These are phyloP conservation scores for Poeciliopsis retropinna DNA, from an alignment of 2,113 vertebrate species.

Conservation along the genomic window DNA sequence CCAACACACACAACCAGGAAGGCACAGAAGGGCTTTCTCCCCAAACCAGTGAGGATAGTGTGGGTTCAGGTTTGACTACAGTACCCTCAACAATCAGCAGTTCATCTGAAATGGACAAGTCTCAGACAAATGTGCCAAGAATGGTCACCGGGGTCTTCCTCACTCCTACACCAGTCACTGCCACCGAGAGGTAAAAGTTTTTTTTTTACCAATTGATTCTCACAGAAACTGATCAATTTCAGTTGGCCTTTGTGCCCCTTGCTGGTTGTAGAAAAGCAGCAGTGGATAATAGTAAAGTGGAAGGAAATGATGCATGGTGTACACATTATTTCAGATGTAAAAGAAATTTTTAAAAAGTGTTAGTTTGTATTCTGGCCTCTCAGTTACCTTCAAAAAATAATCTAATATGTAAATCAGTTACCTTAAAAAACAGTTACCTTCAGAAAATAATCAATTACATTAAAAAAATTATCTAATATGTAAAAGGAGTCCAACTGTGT, in stretches of 20 bases:
- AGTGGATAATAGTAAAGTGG: background rate
- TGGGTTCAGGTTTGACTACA: slow-evolving; percentile 52
- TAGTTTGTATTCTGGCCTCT: too few species aligned
- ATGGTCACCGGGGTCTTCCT: slow-evolving; percentile 37
- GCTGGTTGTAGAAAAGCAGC: background rate
- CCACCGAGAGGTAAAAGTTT: slow-evolving; percentile 62
- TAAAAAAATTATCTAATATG: too few species aligned
- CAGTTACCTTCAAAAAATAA: too few species aligned
- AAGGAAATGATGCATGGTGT: too few species aligned
- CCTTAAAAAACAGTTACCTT: too few species aligned
- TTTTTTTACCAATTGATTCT: background rate
- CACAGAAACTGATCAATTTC: background rate
- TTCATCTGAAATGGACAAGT: slow-evolving; percentile 40
- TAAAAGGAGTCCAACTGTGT: too few species aligned
- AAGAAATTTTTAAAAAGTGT: too few species aligned
- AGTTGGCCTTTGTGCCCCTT: background rate
- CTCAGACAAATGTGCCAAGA: slow-evolving; percentile 31
- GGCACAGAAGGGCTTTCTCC: slow-evolving; percentile 42
- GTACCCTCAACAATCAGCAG: slow-evolving; percentile 46
- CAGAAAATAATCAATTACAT: too few species aligned
- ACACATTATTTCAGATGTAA: too few species aligned
- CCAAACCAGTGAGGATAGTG: slow-evolving; percentile 46
- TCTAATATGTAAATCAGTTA: too few species aligned
- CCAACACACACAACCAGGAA: slow-evolving; percentile 47
- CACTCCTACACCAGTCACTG: slow-evolving; percentile 43